Percentiles rank a stretch among this genome's conserved stretches.
Evolutionary conservation across 1,140 invertebrate species (phyloP).

Genomic region (Wasmannia auropunctata): DNA sequence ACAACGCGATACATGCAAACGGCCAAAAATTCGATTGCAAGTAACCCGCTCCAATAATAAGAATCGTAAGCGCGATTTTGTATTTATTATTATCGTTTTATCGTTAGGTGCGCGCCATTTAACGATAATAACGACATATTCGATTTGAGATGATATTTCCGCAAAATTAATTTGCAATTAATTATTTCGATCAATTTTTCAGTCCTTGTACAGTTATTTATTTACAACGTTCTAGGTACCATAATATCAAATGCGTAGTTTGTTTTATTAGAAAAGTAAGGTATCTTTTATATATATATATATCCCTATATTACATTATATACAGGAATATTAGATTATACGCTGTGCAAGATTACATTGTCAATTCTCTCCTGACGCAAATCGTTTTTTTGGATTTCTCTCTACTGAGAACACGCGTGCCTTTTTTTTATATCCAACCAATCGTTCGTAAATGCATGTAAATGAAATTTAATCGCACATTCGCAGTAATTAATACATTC

Average conservation of each 20-base stretch:
- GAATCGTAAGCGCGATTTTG: slow-evolving; percentile 68
- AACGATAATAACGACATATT: slow-evolving; percentile 64
- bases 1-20: slow-evolving; percentile 51
- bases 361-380: neutral
- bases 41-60: slow-evolving; percentile 69
- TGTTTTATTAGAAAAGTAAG: slow-evolving; percentile 52
- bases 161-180: slow-evolving; percentile 62
- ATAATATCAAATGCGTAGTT: slow-evolving; percentile 47
- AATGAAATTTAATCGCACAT: neutral
- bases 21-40: slow-evolving; percentile 72
- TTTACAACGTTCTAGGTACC: slow-evolving; percentile 60
- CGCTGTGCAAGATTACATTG: slow-evolving; percentile 32
- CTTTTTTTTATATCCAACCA: neutral
- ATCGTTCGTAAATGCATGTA: slow-evolving; percentile 16
- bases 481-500: neutral
- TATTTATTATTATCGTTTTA: slow-evolving; percentile 74
- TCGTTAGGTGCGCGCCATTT: slow-evolving; percentile 63
- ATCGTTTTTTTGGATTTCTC: neutral
- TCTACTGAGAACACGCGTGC: neutral
- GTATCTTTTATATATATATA: slow-evolving; percentile 33
- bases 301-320: slow-evolving; percentile 16
- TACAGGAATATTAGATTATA: slow-evolving; percentile 20
- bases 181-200: slow-evolving; percentile 57
- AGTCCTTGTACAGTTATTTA: slow-evolving; percentile 66
- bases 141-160: slow-evolving; percentile 33